Evolutionary conservation across 1,140 invertebrate genomes (phyloP).

Genomic region (Colletes gigas): DNA sequence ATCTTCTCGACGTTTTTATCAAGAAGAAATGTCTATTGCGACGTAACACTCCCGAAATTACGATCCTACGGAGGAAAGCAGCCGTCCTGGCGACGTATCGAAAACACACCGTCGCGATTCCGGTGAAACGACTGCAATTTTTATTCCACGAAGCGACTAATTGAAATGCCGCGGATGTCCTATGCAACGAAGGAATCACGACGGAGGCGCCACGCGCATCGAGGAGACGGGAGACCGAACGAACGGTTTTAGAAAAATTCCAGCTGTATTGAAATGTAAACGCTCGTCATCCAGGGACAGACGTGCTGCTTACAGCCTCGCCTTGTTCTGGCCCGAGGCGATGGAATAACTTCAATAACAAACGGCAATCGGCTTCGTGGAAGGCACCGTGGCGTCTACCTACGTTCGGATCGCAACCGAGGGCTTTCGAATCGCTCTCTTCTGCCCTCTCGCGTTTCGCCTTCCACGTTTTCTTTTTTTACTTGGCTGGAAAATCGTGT

Average conservation of each 20-base stretch:
- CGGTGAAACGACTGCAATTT: constrained; percentile 2
- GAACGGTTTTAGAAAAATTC: constrained; percentile 68
- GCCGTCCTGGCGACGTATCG: background rate
- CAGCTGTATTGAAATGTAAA: constrained; percentile 71
- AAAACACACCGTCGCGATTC: background rate
- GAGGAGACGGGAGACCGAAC: constrained; percentile 55
- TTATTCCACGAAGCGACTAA: constrained; percentile 34
- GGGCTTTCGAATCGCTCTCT: constrained; percentile 49
- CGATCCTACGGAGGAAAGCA: background rate
- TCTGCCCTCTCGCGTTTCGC: background rate
- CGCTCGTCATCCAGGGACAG: constrained; percentile 73
- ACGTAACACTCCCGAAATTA: no score
- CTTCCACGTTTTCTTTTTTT: background rate
- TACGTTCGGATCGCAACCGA: constrained; percentile 26
- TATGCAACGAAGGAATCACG: constrained; percentile 43
- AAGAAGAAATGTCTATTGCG: no score
- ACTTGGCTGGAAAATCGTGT: background rate
- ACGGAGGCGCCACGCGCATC: constrained; percentile 48
- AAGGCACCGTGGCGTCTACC: constrained; percentile 47
- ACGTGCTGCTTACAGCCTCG: constrained; percentile 67
- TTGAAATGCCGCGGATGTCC: constrained; percentile 46
- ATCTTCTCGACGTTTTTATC: no score
- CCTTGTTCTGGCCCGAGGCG: constrained; percentile 74
- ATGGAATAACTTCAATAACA: constrained; percentile 78
- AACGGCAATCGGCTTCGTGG: constrained; percentile 66